phyloP scores from a whole-genome alignment of 2,888 invertebrate species.

The Pharmacophagus antenor region DNA sequence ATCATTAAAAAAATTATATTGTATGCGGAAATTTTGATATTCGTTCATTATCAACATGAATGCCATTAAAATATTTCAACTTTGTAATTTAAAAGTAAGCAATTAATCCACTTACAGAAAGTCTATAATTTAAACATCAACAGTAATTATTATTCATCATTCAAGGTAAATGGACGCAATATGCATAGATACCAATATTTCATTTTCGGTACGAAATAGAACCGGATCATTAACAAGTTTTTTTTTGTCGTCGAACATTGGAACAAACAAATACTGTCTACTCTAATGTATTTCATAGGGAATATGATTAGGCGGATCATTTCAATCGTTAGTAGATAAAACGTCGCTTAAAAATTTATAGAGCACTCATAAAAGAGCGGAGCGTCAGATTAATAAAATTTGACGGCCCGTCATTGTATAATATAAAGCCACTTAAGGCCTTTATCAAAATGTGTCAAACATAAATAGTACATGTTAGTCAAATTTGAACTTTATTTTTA shows the following conservation, averaged over 20 bases:
- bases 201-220: constrained; percentile 61
- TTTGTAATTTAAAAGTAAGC: constrained; percentile 52
- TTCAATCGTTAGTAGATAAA: constrained; percentile 70
- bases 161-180: constrained; percentile 71
- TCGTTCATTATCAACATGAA: constrained; percentile 37
- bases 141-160: constrained; percentile 69
- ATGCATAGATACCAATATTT: constrained; percentile 64
- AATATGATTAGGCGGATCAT: constrained; percentile 65
- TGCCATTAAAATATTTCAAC: constrained; percentile 53
- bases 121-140: constrained; percentile 61
- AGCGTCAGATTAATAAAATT: constrained; percentile 62
- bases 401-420: constrained; percentile 66
- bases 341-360: constrained; percentile 68
- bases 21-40: background rate
- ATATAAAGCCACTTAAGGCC: constrained; percentile 48
- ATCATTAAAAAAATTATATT: background rate
- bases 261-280: constrained; percentile 56
- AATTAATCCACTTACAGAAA: constrained; percentile 70
- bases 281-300: constrained; percentile 57
- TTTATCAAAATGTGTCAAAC: constrained; percentile 43
- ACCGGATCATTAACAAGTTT: constrained; percentile 65
- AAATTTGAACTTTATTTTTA: constrained; percentile 35
- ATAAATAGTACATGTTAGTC: constrained; percentile 26
- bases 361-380: constrained; percentile 66
- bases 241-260: constrained; percentile 51